Percentiles rank a stretch among this genome's conserved stretches.
phyloP scores from a whole-genome alignment of 2,113 vertebrate species.

The Lampris incognitus region DNA sequence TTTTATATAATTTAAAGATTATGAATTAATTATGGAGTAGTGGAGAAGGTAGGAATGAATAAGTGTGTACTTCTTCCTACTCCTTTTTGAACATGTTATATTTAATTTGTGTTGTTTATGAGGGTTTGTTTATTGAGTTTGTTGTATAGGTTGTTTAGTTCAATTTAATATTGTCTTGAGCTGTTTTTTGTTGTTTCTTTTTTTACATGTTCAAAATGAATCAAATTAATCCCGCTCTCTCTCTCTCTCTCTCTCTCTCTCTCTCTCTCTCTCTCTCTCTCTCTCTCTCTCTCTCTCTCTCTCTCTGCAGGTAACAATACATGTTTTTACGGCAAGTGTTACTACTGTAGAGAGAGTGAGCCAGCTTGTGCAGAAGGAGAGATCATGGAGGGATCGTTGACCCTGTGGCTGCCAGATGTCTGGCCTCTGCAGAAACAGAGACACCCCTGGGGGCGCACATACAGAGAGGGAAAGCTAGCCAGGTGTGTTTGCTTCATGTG shows the following conservation, averaged over 20 bases:
- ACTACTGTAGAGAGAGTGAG: conserved; percentile 97
- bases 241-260: not conserved
- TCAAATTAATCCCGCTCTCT: no score
- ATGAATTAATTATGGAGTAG: no score
- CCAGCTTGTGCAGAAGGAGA: conserved; percentile 95
- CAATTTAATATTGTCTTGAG: no score
- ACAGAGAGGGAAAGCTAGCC: conserved; percentile 96
- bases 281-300: not conserved
- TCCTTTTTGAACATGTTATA: no score
- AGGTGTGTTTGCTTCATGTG: conserved; percentile 76
- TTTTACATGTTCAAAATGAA: no score
- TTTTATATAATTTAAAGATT: no score
- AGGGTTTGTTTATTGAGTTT: no score
- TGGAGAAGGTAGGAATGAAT: no score
- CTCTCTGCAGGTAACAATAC: conserved; percentile 90
- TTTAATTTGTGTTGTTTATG: no score
- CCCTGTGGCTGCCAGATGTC: conserved; percentile 96
- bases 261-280: not conserved
- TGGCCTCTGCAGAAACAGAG: conserved; percentile 98
- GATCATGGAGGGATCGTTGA: conserved; percentile 94
- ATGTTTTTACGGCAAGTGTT: conserved; percentile 99
- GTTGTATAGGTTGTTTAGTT: no score
- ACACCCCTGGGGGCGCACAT: conserved; percentile 97
- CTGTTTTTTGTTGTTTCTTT: not conserved
- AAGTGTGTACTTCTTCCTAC: no score